Evolutionary conservation across 2,113 vertebrate genomes (phyloP).

Genomic region (Nesogale talazaci): DNA sequence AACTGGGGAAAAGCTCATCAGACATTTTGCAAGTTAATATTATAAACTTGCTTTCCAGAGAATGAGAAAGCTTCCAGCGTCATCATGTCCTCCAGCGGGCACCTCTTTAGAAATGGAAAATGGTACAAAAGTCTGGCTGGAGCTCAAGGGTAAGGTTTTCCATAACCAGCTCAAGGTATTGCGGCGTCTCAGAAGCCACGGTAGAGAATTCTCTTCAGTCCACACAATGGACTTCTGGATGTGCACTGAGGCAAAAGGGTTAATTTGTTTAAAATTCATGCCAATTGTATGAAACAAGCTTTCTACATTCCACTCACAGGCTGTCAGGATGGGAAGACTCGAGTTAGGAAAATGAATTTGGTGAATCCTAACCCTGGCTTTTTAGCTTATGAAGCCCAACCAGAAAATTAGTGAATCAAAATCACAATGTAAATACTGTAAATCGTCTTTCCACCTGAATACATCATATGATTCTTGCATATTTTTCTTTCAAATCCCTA

Average conservation of each 20-base stretch:
- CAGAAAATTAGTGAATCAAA: neutral
- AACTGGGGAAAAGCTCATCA: conserved; percentile 1
- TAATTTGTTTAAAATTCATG: conserved; percentile 60
- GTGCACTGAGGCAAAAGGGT: neutral
- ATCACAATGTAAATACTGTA: neutral
- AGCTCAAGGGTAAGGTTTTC: neutral
- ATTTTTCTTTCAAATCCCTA: neutral
- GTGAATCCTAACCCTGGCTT: neutral
- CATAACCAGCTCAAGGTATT: neutral
- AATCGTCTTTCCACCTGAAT: neutral
- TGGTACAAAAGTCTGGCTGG: neutral
- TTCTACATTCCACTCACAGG: neutral
- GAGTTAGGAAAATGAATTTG: conserved; percentile 23
- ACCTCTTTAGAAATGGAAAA: neutral
- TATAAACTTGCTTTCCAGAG: neutral
- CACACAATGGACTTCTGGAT: neutral
- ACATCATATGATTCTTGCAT: neutral
- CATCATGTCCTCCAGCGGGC: neutral
- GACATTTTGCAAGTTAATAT: neutral
- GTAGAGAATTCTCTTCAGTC: too few species aligned
- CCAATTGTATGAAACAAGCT: conserved; percentile 29
- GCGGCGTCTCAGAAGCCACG: neutral
- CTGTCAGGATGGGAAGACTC: conserved; percentile 38
- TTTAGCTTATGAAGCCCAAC: neutral
- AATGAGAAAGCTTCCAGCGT: neutral